Evolutionary conservation across 1,140 invertebrate genomes (phyloP).

Genomic region (Goniozus legneri): DNA sequence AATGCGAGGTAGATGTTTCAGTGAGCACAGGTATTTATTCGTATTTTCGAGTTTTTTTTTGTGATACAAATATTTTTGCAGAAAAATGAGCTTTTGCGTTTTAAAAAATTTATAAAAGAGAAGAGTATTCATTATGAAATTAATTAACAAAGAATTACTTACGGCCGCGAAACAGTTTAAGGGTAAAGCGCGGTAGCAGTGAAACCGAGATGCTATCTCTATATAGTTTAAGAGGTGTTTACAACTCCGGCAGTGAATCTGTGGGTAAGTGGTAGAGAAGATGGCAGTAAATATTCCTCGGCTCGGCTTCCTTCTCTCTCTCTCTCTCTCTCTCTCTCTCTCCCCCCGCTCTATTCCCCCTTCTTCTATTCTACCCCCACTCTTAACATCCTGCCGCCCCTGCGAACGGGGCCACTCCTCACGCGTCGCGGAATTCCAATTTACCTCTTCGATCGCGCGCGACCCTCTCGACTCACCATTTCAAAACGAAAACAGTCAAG

Average conservation of each 20-base stretch:
- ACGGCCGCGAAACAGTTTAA: constrained; percentile 24
- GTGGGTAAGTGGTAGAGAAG: constrained; percentile 53
- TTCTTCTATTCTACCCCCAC: constrained; percentile 25
- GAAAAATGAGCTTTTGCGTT: too few relatives aligned
- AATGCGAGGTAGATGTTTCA: too few relatives aligned
- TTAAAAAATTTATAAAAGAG: too few relatives aligned
- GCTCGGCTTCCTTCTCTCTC: constrained; percentile 21
- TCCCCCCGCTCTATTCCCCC: constrained; percentile 6
- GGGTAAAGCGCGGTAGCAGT: constrained; percentile 19
- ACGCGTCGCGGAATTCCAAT: constrained; percentile 51
- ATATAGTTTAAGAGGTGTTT: constrained; percentile 56
- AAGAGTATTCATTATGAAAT: too few relatives aligned
- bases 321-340: constrained; percentile 17
- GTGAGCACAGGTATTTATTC: too few relatives aligned
- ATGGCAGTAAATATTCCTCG: constrained; percentile 55
- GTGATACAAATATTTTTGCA: too few relatives aligned
- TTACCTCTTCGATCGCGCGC: constrained; percentile 28
- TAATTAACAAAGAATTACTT: too few relatives aligned
- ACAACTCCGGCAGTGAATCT: constrained; percentile 55
- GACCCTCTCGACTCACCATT: too few relatives aligned
- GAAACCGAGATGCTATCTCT: constrained; percentile 50
- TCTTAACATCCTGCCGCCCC: too few relatives aligned
- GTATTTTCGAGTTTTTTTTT: too few relatives aligned
- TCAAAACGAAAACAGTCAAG: constrained; percentile 44
- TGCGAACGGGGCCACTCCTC: constrained; percentile 29